A percentile compares a stretch with the other conserved stretches of the same genome.
Evolutionary conservation across 2,888 invertebrate species (phyloP).

Genomic region (Esperia sulphurella): DNA sequence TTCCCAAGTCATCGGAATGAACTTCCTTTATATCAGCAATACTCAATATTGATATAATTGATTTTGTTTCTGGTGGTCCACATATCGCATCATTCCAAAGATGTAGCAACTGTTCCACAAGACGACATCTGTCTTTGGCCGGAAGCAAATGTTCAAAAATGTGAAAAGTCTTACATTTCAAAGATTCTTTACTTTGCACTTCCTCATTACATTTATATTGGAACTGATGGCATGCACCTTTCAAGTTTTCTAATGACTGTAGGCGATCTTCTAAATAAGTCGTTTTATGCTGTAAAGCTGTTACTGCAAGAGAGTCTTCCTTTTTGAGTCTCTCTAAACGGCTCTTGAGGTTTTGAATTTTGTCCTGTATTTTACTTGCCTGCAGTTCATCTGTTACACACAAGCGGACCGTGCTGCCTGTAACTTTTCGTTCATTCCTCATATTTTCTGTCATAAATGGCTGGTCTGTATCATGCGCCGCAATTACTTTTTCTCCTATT

Average conservation of each 20-base stretch:
- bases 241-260: conserved; percentile 30
- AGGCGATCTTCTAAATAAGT: conserved; percentile 35
- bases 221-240: conserved; percentile 21
- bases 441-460: conserved; percentile 14
- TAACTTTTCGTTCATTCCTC: conserved; percentile 6
- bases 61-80: conserved; percentile 14
- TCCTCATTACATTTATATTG: conserved; percentile 11
- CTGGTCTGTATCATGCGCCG: conserved; percentile 11
- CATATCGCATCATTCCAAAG: conserved; percentile 29
- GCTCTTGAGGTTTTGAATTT: conserved; percentile 28
- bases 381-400: conserved; percentile 19
- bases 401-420: conserved; percentile 7
- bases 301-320: conserved; percentile 21
- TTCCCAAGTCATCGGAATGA: conserved; percentile 28
- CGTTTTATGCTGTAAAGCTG: conserved; percentile 33
- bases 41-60: conserved; percentile 35
- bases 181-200: not conserved
- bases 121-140: conserved; percentile 24
- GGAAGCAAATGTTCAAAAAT: conserved; percentile 40
- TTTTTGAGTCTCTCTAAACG: conserved; percentile 23
- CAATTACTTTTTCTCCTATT: conserved; percentile 26
- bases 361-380: conserved; percentile 23
- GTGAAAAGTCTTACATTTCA: conserved; percentile 6
- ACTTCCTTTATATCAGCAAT: conserved; percentile 25
- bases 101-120: conserved; percentile 28